Evolutionary conservation across 1,140 invertebrate species (phyloP), one percentile per base, ranked within the genome.

Genomic region (Trichogramma pretiosum): DNA sequence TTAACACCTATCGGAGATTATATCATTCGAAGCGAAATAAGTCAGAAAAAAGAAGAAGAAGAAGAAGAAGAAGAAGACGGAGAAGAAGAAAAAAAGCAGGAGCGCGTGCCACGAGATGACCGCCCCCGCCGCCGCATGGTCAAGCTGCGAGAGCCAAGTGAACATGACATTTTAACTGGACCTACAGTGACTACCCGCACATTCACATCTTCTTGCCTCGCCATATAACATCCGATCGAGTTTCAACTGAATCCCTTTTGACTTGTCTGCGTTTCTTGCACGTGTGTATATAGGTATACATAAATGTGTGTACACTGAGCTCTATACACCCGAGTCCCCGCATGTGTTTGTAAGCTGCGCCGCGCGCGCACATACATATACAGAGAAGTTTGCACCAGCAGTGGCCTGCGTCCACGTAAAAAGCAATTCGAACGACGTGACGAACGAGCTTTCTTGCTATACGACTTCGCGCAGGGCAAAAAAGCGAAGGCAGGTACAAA

Each of bases 381-480:
- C n/a, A n/a, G n/a, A n/a, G n/a, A n/a, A n/a, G n/a, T n/a, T n/a
- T n/a, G n/a, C n/a, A n/a, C n/a, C n/a, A n/a, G n/a, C n/a, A n/a
- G n/a, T n/a, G n/a, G n/a, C n/a, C n/a, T 18, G 48, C 34, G 35
- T 39, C 28, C 37, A 56, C 49, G 56, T 56, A 59, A 61, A 61
- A 61, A 59, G 50, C 58, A 46, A 32, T 50, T 52, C 46, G 56
- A 56, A 33, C 46, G 44, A 49, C 45, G 54, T 58, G 59, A 61
- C 59, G 59, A 61, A 61, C 56, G 57, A 61, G 55, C 54, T 42
- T 45, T 47, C n/a, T n/a, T n/a, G n/a, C n/a, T n/a, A n/a, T n/a
- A n/a, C n/a, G n/a, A n/a, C n/a, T n/a, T n/a, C 39, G 32, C 41
- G 53, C 38, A n/a, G 16, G 37, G 36, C 36, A 33, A 26, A 24